Conservation (phyloP, 2,888 invertebrate species). For the Clostera curtula region DNA sequence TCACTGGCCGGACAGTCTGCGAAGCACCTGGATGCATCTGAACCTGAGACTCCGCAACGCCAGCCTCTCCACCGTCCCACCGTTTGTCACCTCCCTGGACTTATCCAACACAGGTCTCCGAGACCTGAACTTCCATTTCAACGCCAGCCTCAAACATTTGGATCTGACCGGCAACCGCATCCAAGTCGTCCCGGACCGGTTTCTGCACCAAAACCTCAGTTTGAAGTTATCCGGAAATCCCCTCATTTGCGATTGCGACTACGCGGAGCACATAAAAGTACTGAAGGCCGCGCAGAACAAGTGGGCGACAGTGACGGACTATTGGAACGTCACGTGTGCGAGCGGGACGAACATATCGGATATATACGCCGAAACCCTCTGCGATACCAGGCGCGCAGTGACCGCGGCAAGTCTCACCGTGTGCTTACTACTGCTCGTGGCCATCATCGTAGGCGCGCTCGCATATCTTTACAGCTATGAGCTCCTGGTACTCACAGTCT, state of each 20-base stretch:
- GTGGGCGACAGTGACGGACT: conserved; percentile 22
- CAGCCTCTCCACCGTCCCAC: too few relatives aligned
- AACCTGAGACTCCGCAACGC: too few relatives aligned
- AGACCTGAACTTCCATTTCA: neutral
- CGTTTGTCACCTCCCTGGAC: conserved; percentile 9
- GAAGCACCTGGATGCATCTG: too few relatives aligned
- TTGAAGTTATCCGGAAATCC: conserved; percentile 20
- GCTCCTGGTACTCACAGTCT: conserved; percentile 19
- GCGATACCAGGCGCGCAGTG: conserved; percentile 17
- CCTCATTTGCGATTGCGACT: conserved; percentile 21
- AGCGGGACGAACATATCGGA: conserved; percentile 6
- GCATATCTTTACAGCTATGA: conserved; percentile 19
- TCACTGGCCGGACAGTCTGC: too few relatives aligned
- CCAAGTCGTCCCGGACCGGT: conserved; percentile 6
- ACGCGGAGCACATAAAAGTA: conserved; percentile 5
- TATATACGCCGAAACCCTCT: conserved; percentile 18
- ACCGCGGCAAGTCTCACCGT: conserved; percentile 11
- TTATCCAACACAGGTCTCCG: conserved; percentile 5
- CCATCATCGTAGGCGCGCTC: conserved; percentile 2
- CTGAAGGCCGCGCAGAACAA: neutral
- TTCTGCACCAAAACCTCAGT: conserved; percentile 7
- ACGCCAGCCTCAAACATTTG: conserved; percentile 1
- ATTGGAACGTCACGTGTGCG: conserved; percentile 11
- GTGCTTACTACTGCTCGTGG: conserved; percentile 5
- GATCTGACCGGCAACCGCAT: conserved; percentile 19